phyloP scores from a whole-genome alignment of 23 tunicate genomes.

The Pegea sp. region DNA sequence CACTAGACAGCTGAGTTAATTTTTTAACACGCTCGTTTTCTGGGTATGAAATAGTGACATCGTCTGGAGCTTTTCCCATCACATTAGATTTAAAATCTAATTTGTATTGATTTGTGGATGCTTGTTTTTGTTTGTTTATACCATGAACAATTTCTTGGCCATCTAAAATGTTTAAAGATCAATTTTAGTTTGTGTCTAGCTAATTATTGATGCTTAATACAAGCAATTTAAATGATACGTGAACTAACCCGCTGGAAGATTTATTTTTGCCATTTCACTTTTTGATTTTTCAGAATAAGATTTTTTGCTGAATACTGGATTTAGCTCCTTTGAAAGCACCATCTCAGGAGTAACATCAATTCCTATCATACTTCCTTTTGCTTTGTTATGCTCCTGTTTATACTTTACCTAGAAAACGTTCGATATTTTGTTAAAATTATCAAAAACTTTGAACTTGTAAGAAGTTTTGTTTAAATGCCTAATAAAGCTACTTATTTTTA shows the following conservation, averaged over 20 bases:
- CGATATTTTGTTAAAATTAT: too few relatives aligned
- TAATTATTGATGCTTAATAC: background rate
- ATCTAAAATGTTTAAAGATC: background rate
- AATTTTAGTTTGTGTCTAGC: background rate
- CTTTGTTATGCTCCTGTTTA: conserved; percentile 32
- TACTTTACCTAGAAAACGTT: conserved; percentile 47
- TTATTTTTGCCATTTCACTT: background rate
- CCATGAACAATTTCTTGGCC: conserved; percentile 5
- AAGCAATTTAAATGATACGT: background rate
- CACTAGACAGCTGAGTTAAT: conserved; percentile 36
- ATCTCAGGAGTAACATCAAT: conserved; percentile 21
- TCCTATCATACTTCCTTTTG: conserved; percentile 4
- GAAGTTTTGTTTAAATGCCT: too few relatives aligned
- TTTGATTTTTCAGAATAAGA: conserved; percentile 8
- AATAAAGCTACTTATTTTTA: too few relatives aligned
- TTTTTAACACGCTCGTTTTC: conserved; percentile 56
- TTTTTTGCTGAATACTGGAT: conserved; percentile 15
- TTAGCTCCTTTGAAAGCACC: conserved; percentile 20
- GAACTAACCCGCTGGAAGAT: background rate
- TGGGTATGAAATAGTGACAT: conserved; percentile 75
- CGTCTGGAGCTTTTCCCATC: conserved; percentile 46
- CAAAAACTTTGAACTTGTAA: too few relatives aligned
- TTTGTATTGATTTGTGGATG: background rate
- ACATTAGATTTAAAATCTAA: background rate
- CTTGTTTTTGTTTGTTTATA: background rate